Conservation (phyloP, 2,797 vertebrate genomes). For the Antrozous pallidus region DNA sequence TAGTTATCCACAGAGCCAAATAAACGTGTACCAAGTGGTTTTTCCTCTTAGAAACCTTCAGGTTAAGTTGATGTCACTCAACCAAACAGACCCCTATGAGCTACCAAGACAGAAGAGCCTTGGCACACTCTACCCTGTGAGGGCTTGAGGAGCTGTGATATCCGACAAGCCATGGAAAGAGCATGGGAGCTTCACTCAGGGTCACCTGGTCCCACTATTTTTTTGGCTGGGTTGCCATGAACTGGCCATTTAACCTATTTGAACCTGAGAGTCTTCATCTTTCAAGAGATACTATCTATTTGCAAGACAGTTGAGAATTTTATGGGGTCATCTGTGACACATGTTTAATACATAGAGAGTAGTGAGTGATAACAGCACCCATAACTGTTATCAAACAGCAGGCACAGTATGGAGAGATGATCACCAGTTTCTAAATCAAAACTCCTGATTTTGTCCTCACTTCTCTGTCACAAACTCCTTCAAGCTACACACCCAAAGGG, state of each 20-base stretch:
- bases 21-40: not conserved
- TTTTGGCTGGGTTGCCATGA: not conserved
- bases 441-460: not conserved
- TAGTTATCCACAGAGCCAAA: not conserved
- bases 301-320: not conserved
- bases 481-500: not conserved
- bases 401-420: not conserved
- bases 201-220: not conserved
- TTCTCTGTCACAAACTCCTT: not conserved
- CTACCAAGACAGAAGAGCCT: not conserved
- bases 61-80: not conserved
- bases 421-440: not conserved
- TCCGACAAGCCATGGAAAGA: not conserved
- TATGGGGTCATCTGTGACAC: not conserved
- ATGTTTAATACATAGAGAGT: no score
- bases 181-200: rapidly evolving
- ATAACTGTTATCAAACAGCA: not conserved
- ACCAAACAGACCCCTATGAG: not conserved
- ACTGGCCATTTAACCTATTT: not conserved
- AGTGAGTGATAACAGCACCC: not conserved
- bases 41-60: constrained; percentile 2
- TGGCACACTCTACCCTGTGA: not conserved
- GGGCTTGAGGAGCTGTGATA: not conserved
- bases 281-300: not conserved
- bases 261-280: not conserved